Base-by-base conservation (phyloP, 1,140 invertebrate genomes). In the Antheraea pernyi region DNA sequence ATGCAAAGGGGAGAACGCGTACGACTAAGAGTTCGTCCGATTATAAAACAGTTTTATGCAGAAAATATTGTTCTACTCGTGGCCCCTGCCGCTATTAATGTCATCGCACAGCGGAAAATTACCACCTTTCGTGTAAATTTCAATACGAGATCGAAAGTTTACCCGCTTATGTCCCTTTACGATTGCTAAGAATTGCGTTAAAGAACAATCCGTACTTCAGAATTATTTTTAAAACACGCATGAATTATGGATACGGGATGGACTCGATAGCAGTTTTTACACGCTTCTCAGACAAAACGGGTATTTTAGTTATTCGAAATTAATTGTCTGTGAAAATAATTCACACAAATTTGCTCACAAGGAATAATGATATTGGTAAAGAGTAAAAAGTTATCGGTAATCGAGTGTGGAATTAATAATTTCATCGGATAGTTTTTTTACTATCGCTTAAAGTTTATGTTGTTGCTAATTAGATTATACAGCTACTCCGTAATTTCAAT, bases 31-130 rank as follows among this genome's bases (percentile, higher is more conserved):
- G 72, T 72, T 80, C 70, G 71, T 61, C 74, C 74, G 70, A 85
- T 85, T 81, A 75, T 75, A 69, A 81, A 85, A 75, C 81, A 79
- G 64, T 82, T 83, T 83, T 76, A 83, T 80, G 72, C 75, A 89
- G 88, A 84, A 77, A 86, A 81, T 76, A 81, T 77, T 83, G 74
- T 83, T 82, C 76, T 81, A 76, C 78, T 71, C 69, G 66, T 68
- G 71, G 74, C 70, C 78, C 79, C 80, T 65, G 67, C 71, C 59
- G 67, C 80, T 79, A 89, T 91, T 91, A 89, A 83, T 86, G 78
- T 85, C 81, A 80, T 83, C 87, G 86, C 73, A 69, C 75, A 71
- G 70, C 87, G 86, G 82, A 90, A 90, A 91, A 91, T 90, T 89
- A 78, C 79, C 82, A 82, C 76, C 80, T 88, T 88, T 83, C 81